Base-by-base conservation (phyloP, 2,113 vertebrate genomes). In the Hippocampus mohnikei region DNA sequence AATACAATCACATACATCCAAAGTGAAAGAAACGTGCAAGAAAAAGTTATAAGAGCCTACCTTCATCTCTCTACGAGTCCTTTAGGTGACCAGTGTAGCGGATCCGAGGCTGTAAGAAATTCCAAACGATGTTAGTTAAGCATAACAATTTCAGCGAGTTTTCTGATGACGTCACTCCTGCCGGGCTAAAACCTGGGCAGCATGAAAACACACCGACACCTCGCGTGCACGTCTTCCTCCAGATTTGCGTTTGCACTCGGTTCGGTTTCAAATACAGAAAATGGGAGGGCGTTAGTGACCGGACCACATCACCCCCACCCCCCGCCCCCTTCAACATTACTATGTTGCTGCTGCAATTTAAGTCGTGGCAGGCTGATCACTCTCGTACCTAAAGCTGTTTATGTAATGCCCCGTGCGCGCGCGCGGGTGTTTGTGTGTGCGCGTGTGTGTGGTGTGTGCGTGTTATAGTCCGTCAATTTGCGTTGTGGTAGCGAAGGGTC, bases 51-150 rank as follows among this genome's bases (percentile, higher is more conserved):
- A 78, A 58, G 67, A 61, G 60, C 84, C 9, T 89, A 93, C 93
- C 93, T 93, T 93, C 93, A 93, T 93, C 86, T 91, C 86, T 85
- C 84, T 81, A 78, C 74, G 75, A 86, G 86, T 88, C 88, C 84
- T 88, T 87, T 72, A 58, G 77, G 84, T 72, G 83, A 87, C 83
- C 82, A 83, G 81, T 71, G 81, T 58, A 61, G 81, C 53, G 82
- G 84, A 82, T 83, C 88, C 65, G 81, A 72, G 78, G 77, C 86
- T 90, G 87, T 42, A 85, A 84, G 44, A 83, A 84, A 74, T 56
- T 25, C 53, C 21, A 83, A 75, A 81, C 56, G 67, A 75, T 66
- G 83, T 88, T 84, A 87, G 46, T 37, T 37, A 37, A 37, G 41
- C 65, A 81, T 81, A 5, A 76, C 70, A 85, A 82, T 77, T 81